These are phyloP conservation scores for Mus spicilegus DNA, from an alignment of 2,113 vertebrate genomes.

Conservation along the genomic window DNA sequence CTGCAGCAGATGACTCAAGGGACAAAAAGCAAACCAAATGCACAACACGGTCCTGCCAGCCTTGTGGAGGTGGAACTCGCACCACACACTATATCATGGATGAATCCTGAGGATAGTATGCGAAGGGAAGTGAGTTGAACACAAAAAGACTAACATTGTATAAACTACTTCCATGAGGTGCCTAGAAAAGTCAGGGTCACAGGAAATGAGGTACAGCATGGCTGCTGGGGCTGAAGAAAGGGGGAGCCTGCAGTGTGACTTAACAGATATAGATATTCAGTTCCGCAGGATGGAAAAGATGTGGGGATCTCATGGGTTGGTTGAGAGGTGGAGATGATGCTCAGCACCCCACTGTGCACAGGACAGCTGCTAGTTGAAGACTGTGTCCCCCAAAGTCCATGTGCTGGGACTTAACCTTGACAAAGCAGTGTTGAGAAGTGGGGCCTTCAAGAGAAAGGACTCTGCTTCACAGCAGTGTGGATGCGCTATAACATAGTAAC, in stretches of 20 bases:
- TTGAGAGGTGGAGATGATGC: neutral
- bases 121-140: neutral
- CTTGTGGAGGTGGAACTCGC: neutral
- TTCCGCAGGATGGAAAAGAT: neutral
- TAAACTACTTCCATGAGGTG: neutral
- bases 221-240: neutral
- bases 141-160: neutral
- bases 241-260: accelerated
- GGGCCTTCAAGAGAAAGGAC: neutral
- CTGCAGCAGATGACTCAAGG: no score
- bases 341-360: neutral
- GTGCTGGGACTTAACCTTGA: neutral
- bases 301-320: neutral
- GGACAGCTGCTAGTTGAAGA: no score
- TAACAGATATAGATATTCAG: neutral
- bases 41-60: no score
- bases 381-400: neutral
- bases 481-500: neutral
- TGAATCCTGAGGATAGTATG: neutral
- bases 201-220: neutral
- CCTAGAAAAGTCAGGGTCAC: neutral
- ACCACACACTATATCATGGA: no score
- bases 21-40: neutral
- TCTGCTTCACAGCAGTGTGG: neutral
- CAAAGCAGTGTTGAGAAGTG: neutral